phyloP scores from a whole-genome alignment of 2,113 vertebrate genomes.

The Pardalotus punctatus region DNA sequence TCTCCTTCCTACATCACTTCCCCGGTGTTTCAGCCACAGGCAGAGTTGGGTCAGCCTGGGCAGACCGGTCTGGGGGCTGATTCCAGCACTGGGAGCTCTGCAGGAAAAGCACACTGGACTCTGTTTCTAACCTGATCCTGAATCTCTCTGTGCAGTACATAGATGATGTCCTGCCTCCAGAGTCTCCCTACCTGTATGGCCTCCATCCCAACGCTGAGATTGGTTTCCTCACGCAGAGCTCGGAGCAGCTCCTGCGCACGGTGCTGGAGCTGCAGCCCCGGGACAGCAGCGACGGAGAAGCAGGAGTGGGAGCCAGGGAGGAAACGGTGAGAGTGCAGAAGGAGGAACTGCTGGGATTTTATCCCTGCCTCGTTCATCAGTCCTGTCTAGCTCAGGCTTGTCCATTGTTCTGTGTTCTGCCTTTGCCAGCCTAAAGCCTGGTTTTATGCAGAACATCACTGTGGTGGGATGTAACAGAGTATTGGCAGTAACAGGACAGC shows the following conservation, averaged over 20 bases:
- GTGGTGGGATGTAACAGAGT: neutral
- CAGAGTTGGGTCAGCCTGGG: neutral
- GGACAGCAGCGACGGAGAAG: constrained; percentile 69
- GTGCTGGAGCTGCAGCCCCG: constrained; percentile 92
- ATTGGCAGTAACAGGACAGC: neutral
- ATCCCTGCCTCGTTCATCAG: neutral
- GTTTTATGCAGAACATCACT: neutral
- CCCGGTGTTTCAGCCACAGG: neutral
- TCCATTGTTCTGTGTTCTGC: neutral
- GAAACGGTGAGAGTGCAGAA: constrained; percentile 80
- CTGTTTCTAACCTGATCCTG: neutral
- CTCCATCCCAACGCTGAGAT: constrained; percentile 97
- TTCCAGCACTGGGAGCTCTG: neutral
- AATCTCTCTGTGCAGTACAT: constrained; percentile 80
- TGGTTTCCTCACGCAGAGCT: constrained; percentile 89
- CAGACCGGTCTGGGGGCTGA: neutral
- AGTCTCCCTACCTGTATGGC: constrained; percentile 91
- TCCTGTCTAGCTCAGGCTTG: neutral
- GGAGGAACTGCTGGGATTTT: neutral
- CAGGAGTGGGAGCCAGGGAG: constrained; percentile 70
- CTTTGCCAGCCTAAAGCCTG: neutral
- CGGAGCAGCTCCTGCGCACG: constrained; percentile 86
- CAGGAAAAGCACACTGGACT: neutral
- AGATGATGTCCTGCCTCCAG: constrained; percentile 82
- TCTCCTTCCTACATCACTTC: neutral